Percentiles rank a stretch among this genome's conserved stretches.
These are phyloP conservation scores for Corapipo altera DNA, from an alignment of 2,113 vertebrate species.

Conservation along the genomic window DNA sequence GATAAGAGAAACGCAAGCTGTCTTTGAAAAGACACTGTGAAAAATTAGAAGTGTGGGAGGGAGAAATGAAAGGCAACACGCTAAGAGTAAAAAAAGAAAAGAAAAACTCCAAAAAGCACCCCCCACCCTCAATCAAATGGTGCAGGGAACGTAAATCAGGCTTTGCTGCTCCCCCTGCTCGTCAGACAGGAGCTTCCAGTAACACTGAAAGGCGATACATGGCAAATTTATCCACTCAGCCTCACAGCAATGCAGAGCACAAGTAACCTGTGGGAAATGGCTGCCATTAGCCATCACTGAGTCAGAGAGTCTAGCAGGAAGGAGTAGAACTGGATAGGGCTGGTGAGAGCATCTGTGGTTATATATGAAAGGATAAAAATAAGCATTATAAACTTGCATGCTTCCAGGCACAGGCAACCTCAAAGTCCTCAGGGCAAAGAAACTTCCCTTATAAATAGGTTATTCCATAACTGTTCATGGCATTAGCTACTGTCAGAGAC, in stretches of 20 bases:
- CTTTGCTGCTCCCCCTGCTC: background rate
- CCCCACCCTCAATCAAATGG: background rate
- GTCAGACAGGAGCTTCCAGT: background rate
- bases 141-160: background rate
- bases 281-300: background rate
- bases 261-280: background rate
- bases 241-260: background rate
- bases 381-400: slow-evolving; percentile 18
- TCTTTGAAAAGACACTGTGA: background rate
- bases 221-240: background rate
- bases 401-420: slow-evolving; percentile 53
- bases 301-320: slow-evolving; percentile 23
- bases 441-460: slow-evolving; percentile 32
- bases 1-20: background rate
- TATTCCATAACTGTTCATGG: background rate
- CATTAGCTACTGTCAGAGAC: slow-evolving; percentile 39
- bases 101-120: background rate
- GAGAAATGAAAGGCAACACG: background rate
- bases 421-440: slow-evolving; percentile 23
- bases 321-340: background rate
- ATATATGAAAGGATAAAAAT: background rate
- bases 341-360: background rate
- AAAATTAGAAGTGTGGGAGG: slow-evolving; percentile 10
- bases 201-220: background rate
- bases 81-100: background rate